A percentile compares a stretch with the other conserved stretches of the same genome.
Conservation (phyloP, 2,888 invertebrate genomes). For the Xanthorhoe designata region DNA sequence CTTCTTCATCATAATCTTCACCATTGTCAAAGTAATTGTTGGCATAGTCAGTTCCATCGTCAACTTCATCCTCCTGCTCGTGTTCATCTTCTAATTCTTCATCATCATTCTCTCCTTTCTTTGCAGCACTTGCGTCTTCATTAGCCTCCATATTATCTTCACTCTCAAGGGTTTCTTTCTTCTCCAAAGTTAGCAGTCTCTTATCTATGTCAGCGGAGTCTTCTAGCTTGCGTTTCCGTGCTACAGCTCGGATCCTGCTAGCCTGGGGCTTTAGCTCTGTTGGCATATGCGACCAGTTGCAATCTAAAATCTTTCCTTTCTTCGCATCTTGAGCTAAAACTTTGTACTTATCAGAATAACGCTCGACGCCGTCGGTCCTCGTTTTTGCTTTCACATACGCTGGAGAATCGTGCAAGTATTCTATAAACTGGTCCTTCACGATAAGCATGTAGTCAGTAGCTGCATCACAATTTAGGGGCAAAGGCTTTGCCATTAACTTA, state of each 20-base stretch:
- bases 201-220: constrained; percentile 71
- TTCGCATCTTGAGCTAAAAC: constrained; percentile 78
- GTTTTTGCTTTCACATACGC: constrained; percentile 84
- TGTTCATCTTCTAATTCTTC: constrained; percentile 87
- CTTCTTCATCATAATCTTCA: constrained; percentile 94
- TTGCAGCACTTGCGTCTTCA: constrained; percentile 74
- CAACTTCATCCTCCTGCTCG: constrained; percentile 94
- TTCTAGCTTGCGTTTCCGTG: constrained; percentile 72
- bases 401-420: constrained; percentile 89
- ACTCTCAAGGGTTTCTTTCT: constrained; percentile 85
- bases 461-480: constrained; percentile 80
- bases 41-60: constrained; percentile 95
- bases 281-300: constrained; percentile 88
- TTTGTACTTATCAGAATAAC: constrained; percentile 86
- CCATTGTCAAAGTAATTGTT: constrained; percentile 96
- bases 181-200: constrained; percentile 88
- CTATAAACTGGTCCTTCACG: constrained; percentile 90
- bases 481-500: constrained; percentile 84
- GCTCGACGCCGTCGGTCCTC: constrained; percentile 79
- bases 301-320: constrained; percentile 76
- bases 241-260: constrained; percentile 60
- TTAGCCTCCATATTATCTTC: constrained; percentile 77
- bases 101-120: constrained; percentile 83
- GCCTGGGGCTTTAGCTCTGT: constrained; percentile 86
- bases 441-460: constrained; percentile 89